phyloP scores from a whole-genome alignment of 2,797 vertebrate species.

The Glossophaga mutica region DNA sequence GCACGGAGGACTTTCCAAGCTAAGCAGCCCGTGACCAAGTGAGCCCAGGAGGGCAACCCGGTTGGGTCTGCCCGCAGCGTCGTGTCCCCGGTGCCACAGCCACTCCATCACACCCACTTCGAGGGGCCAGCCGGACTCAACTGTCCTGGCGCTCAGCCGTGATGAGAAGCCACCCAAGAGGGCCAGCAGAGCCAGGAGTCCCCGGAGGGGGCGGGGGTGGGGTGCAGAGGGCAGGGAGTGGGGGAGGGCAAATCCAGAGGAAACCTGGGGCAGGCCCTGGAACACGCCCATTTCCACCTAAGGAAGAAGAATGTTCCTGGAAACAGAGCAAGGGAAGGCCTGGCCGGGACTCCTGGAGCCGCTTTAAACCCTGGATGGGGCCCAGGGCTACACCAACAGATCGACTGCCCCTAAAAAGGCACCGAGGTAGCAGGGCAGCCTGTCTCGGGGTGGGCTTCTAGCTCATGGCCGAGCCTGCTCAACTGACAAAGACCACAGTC shows the following conservation, averaged over 20 bases:
- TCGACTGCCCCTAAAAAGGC: not conserved
- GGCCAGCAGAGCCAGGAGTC: not conserved
- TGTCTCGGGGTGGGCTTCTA: not conserved
- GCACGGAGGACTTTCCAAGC: not conserved
- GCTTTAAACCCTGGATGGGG: not conserved
- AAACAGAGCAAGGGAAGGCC: constrained; percentile 16
- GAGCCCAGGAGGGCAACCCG: not conserved
- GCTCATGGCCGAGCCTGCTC: not conserved
- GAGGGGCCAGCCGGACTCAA: rapidly evolving
- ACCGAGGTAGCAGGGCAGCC: not conserved
- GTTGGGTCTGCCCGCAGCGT: rapidly evolving
- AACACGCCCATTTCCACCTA: constrained; percentile 43
- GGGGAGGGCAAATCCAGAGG: not conserved
- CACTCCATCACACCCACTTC: not conserved
- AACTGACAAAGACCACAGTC: not conserved
- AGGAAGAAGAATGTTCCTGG: not conserved
- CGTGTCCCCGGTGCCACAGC: not conserved
- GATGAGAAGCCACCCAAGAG: not conserved
- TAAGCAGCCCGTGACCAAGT: not conserved
- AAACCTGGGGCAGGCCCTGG: not conserved
- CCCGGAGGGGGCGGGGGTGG: not conserved
- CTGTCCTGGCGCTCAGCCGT: not conserved
- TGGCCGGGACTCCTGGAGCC: not conserved
- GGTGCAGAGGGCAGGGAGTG: too few relatives aligned
- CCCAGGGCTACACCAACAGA: not conserved